Base-by-base conservation (phyloP, 2,888 invertebrate genomes). In the Eupithecia insigniata region DNA sequence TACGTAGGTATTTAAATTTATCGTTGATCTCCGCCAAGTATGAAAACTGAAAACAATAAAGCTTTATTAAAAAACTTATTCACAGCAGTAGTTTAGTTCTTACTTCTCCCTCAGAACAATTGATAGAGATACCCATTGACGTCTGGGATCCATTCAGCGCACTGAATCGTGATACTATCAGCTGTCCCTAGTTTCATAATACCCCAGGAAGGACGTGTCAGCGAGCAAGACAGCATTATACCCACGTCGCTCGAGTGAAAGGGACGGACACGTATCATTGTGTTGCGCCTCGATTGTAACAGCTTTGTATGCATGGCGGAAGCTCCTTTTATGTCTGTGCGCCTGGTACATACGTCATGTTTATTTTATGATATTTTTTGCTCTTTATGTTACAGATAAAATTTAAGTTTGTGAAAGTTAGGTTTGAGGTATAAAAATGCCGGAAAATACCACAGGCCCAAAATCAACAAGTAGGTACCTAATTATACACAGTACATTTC, bases 201-300 rank as follows among this genome's bases (percentile, higher is more conserved):
- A 86, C 84, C 83, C 82, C 77, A 84, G 92, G 92, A 92, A 92
- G 91, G 92, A 92, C 83, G 87, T 90, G 90, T 92, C 92, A 90
- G 80, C 75, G 85, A 91, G 88, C 81, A 89, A 88, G 91, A 91
- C 88, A 82, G 87, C 85, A 87, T 89, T 91, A 92, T 92, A 78
- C 87, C 84, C 85, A 76, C 84, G 86, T 91, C 88, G 81, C 77
- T 77, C 78, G 89, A 79, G 86, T 86, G 88, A 91, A 90, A 88
- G 87, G 87, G 89, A 90, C 84, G 84, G 89, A 90, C 90, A 87
- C 81, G 80, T 84, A 85, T 87, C 87, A 88, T 91, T 92, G 90
- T 91, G 86, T 87, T 91, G 85, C 87, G 87, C 73, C 82, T 88
- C 89, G 88, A 91, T 92, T 91, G 91, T 91, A 83, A 83, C 76